phyloP scores from a whole-genome alignment of 2,113 vertebrate species.

The Cheirogaleus medius region DNA sequence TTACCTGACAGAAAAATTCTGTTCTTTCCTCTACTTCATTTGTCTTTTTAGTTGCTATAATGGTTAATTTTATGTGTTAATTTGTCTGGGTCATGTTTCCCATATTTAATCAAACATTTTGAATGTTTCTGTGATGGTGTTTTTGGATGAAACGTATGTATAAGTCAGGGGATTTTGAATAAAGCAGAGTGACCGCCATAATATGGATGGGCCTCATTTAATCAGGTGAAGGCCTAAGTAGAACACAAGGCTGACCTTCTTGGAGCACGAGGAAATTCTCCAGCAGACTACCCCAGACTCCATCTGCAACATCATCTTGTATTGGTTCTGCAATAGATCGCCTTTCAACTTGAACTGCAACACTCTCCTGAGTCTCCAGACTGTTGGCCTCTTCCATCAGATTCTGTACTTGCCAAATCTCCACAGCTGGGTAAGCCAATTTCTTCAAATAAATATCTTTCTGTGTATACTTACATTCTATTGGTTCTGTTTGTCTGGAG shows the following conservation, averaged over 20 bases:
- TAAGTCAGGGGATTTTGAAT: background rate
- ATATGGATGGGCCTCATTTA: background rate
- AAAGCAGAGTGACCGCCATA: background rate
- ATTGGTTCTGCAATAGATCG: background rate
- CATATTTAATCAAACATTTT: background rate
- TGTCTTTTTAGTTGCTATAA: background rate
- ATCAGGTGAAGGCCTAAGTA: background rate
- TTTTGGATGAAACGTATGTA: background rate
- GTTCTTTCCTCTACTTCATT: background rate
- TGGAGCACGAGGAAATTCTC: background rate
- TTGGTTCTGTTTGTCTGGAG: background rate
- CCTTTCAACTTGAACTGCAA: background rate
- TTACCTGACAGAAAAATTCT: background rate
- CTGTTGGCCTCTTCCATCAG: background rate
- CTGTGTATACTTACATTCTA: background rate
- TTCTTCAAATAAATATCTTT: background rate
- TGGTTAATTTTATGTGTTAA: background rate
- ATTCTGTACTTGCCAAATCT: background rate
- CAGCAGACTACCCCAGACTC: background rate
- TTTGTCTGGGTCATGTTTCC: background rate
- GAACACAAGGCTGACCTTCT: background rate
- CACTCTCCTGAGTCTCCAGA: background rate
- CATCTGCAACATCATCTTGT: background rate
- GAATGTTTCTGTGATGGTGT: background rate
- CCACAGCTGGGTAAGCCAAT: background rate